phyloP scores from a whole-genome alignment of 2,113 vertebrate genomes.

The Rhinopomastus cyanomelas region DNA sequence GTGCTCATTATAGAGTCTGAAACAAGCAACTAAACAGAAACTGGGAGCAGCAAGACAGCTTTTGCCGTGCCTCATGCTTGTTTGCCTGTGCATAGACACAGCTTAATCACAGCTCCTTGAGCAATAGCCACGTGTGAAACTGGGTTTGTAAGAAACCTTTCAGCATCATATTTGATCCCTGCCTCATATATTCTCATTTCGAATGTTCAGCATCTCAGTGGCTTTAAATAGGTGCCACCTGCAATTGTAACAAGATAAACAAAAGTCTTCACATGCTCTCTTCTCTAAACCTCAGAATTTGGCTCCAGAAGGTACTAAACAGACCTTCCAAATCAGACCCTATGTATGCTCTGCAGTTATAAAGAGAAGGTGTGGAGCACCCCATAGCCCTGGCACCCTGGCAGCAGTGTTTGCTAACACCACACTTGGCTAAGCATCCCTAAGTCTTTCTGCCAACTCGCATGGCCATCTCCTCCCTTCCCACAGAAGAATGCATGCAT shows the following conservation, averaged over 20 bases:
- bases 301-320: not conserved
- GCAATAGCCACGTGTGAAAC: not conserved
- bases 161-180: not conserved
- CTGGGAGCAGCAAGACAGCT: not conserved
- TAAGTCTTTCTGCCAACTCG: not conserved
- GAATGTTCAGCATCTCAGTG: not conserved
- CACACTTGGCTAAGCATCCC: not conserved
- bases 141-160: not conserved
- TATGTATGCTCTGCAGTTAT: not conserved
- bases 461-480: not conserved
- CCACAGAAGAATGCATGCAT: not conserved
- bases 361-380: not conserved
- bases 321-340: not conserved
- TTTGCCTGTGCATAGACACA: not conserved
- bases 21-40: not conserved
- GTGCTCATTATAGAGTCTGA: not conserved
- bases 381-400: fast-evolving
- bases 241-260: not conserved
- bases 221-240: not conserved
- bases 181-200: not conserved
- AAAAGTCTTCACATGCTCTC: not conserved
- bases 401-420: not conserved
- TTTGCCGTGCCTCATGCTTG: not conserved
- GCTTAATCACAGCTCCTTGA: not conserved
- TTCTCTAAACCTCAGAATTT: not conserved